A percentile compares a stretch with the other conserved stretches of the same genome.
Evolutionary conservation across 2,113 vertebrate genomes (phyloP).

Genomic region (Brachypodius melanocephalos): DNA sequence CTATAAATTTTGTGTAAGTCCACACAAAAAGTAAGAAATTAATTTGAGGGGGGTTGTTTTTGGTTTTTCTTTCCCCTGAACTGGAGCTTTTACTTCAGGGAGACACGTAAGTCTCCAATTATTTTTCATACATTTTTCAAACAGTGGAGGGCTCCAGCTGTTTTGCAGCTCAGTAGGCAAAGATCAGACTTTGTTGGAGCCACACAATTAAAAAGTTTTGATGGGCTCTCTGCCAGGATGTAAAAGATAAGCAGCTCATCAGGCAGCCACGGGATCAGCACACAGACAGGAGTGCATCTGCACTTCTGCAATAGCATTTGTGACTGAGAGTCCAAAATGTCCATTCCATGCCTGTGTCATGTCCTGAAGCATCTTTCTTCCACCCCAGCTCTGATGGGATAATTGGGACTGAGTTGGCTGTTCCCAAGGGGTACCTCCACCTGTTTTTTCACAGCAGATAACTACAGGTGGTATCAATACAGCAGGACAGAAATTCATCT

Average conservation of each 20-base stretch:
- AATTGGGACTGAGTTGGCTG: neutral
- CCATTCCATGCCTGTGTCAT: neutral
- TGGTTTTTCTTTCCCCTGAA: no score
- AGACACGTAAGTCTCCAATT: neutral
- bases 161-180: neutral
- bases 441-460: neutral
- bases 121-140: neutral
- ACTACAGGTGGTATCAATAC: neutral
- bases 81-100: neutral
- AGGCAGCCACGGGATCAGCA: neutral
- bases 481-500: neutral
- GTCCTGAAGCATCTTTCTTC: neutral
- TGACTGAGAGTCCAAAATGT: neutral
- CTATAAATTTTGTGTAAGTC: neutral
- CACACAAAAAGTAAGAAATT: neutral
- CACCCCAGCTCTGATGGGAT: neutral
- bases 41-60: rapidly evolving
- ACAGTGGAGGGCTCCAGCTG: neutral
- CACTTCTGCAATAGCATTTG: neutral
- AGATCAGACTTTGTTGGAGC: neutral
- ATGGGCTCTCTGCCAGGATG: neutral
- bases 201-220: neutral
- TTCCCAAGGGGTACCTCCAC: neutral
- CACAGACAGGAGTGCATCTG: neutral
- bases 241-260: neutral